A percentile compares a stretch with the other conserved stretches of the same genome.
phyloP scores from a whole-genome alignment of 1,140 invertebrate species.

The Drosophila suzukii region DNA sequence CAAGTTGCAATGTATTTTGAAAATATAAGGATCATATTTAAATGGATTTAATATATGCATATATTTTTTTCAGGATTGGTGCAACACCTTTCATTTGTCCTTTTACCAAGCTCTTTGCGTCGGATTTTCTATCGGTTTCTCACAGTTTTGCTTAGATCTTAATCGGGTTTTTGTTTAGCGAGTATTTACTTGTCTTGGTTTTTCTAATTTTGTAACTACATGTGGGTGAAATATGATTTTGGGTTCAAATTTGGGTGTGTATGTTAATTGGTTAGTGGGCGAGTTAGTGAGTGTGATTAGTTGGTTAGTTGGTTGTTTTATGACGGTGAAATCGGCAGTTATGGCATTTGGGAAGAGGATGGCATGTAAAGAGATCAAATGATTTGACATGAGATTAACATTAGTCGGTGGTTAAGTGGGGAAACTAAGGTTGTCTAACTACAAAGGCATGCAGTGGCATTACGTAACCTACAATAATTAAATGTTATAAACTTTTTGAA shows the following conservation, averaged over 20 bases:
- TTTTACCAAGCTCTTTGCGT: conserved; percentile 24
- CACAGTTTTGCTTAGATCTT: conserved; percentile 12
- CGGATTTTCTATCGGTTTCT: conserved; percentile 10
- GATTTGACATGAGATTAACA: conserved; percentile 54
- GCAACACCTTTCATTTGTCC: background rate
- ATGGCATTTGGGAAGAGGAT: conserved; percentile 68
- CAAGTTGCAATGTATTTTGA: too few species aligned
- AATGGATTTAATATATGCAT: too few species aligned
- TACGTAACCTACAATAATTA: background rate
- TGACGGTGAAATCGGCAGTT: conserved; percentile 35
- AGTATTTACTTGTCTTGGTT: conserved; percentile 3
- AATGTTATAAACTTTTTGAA: too few species aligned
- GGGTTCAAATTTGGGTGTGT: conserved; percentile 6
- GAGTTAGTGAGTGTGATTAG: conserved; percentile 1
- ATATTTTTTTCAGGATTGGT: background rate
- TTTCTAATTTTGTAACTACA: conserved; percentile 67
- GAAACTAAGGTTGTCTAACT: background rate
- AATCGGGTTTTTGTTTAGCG: conserved; percentile 1
- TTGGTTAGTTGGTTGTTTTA: conserved; percentile 24
- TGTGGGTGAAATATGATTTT: conserved; percentile 6
- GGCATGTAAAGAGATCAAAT: conserved; percentile 79
- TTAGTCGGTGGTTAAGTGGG: conserved; percentile 42
- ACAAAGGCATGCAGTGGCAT: background rate
- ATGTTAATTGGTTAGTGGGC: conserved; percentile 2
- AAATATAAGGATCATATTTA: too few species aligned